Conservation (phyloP, 2,113 vertebrate species). For the Ptyas mucosa region DNA sequence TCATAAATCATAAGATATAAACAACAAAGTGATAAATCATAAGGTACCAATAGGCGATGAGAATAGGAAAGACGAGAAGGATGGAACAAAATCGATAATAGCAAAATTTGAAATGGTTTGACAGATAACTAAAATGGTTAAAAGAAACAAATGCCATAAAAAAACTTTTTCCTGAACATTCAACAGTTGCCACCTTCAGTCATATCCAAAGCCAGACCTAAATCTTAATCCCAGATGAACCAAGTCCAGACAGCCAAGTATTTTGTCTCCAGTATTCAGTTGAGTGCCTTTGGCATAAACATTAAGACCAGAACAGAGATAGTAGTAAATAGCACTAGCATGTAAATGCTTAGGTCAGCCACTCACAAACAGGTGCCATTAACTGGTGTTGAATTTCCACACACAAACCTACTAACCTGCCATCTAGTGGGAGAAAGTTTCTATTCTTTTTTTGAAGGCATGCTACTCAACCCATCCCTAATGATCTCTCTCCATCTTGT, state of each 20-base stretch:
- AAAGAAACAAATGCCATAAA: not conserved
- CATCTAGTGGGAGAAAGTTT: not conserved
- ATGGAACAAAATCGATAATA: not conserved
- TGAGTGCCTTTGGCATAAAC: not conserved
- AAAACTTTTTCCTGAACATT: not conserved
- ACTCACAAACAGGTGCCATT: not conserved
- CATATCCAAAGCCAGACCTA: not conserved
- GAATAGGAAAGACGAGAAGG: not conserved
- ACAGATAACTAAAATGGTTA: not conserved
- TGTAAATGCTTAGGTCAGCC: not conserved
- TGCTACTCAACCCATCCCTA: not conserved
- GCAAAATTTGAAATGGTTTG: not conserved
- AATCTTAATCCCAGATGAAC: not conserved
- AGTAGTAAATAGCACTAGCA: not conserved
- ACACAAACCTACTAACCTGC: not conserved
- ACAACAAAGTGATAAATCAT: not conserved
- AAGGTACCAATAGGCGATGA: no score
- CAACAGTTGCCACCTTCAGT: not conserved
- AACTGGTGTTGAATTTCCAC: not conserved
- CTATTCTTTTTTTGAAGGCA: not conserved
- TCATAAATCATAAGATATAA: no score
- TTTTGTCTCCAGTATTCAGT: not conserved
- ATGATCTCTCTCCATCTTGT: constrained; percentile 2
- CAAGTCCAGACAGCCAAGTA: not conserved
- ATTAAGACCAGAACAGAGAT: not conserved